Conservation (phyloP, 2,888 invertebrate genomes). For the Pilophorus perplexus region DNA sequence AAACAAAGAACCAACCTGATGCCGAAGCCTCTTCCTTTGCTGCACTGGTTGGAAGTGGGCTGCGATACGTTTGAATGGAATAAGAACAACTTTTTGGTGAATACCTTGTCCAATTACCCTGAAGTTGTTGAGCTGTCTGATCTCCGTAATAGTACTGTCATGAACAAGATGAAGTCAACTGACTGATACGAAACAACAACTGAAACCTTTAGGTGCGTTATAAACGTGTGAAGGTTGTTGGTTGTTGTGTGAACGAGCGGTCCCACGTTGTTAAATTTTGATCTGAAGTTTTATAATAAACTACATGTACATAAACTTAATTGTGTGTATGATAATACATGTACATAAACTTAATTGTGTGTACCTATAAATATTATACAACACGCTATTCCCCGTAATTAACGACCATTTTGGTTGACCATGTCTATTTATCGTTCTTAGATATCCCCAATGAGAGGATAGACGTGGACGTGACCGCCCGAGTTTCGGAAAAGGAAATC, state of each 20-base stretch:
- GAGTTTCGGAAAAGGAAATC: slow-evolving; percentile 66
- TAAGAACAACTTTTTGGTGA: neutral
- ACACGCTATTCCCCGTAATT: too few relatives aligned
- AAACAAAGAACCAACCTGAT: neutral
- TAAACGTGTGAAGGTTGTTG: too few relatives aligned
- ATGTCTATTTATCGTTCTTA: too few relatives aligned
- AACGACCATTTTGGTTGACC: too few relatives aligned
- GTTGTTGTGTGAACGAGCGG: too few relatives aligned
- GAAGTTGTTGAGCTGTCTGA: neutral
- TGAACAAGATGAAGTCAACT: neutral
- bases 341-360: too few relatives aligned
- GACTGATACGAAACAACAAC: too few relatives aligned
- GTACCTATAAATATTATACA: neutral
- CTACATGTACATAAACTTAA: too few relatives aligned
- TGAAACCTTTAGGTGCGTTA: too few relatives aligned
- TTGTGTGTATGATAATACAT: too few relatives aligned
- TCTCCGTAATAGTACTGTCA: neutral
- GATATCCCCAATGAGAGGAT: slow-evolving; percentile 86
- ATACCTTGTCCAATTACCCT: neutral
- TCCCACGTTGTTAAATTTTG: too few relatives aligned
- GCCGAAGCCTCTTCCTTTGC: neutral
- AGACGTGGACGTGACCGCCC: slow-evolving; percentile 71
- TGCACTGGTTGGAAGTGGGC: neutral
- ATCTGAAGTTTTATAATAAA: too few relatives aligned
- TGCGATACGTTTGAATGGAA: neutral